phyloP scores from a whole-genome alignment of 2,888 invertebrate genomes.

The Drymonia ruficornis region DNA sequence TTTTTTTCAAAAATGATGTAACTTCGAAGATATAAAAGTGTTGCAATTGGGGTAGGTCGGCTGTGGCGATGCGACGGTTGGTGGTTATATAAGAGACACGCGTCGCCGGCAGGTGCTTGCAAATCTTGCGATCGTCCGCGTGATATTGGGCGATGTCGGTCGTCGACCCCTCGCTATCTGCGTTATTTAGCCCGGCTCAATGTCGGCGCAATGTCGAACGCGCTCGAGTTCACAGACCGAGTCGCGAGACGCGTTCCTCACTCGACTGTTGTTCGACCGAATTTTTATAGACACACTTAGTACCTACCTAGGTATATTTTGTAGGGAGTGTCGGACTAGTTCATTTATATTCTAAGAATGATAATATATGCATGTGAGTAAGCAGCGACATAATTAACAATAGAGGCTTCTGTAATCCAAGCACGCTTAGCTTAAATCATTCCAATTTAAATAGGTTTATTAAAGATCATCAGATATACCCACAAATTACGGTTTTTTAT shows the following conservation, averaged over 20 bases:
- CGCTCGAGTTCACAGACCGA: conserved; percentile 76
- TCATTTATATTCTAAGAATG: conserved; percentile 18
- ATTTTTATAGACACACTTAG: conserved; percentile 63
- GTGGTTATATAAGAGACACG: conserved; percentile 59
- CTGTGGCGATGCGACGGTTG: conserved; percentile 28
- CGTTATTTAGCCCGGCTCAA: conserved; percentile 81
- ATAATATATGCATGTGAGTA: conserved; percentile 10
- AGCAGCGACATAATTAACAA: conserved; percentile 8
- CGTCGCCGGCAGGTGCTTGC: conserved; percentile 67
- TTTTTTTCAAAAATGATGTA: conserved; percentile 7
- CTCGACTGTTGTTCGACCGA: conserved; percentile 66
- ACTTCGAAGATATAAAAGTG: conserved; percentile 29
- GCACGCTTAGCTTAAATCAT: not conserved
- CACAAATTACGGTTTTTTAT: not conserved
- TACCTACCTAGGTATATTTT: no score
- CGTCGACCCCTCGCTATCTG: conserved; percentile 80
- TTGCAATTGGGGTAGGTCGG: conserved; percentile 63
- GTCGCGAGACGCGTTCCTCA: conserved; percentile 67
- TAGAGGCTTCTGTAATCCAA: not conserved
- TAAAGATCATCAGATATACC: not conserved
- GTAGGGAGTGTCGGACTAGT: conserved; percentile 22
- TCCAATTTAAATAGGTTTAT: not conserved
- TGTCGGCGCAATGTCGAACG: conserved; percentile 81
- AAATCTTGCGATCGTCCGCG: conserved; percentile 69
- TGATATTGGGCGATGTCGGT: conserved; percentile 81